A percentile compares a stretch with the other conserved stretches of the same genome.
Conservation (phyloP, 2,113 vertebrate genomes). For the Prinia subflava region DNA sequence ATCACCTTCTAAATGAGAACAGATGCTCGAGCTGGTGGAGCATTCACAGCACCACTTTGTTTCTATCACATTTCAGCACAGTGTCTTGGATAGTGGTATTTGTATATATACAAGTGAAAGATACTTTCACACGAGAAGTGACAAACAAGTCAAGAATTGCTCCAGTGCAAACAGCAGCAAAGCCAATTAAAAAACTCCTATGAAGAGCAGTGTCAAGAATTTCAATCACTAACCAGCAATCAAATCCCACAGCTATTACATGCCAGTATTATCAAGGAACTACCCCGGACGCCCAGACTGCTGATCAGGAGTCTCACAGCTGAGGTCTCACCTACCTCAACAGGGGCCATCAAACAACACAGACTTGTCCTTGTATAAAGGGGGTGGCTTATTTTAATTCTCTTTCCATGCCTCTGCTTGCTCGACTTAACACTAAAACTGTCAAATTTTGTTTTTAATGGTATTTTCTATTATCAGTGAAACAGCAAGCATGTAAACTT, state of each 20-base stretch:
- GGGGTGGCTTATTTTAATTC: background rate
- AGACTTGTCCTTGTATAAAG: background rate
- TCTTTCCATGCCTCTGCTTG: background rate
- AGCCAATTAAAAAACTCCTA: background rate
- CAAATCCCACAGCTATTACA: background rate
- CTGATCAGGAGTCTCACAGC: background rate
- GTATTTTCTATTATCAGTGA: background rate
- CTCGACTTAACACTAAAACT: background rate
- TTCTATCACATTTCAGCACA: slow-evolving; percentile 18
- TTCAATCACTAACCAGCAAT: background rate
- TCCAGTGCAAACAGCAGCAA: background rate
- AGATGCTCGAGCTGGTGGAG: background rate
- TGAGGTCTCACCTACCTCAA: slow-evolving; percentile 7
- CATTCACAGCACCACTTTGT: slow-evolving; percentile 4
- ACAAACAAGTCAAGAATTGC: background rate
- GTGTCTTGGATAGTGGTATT: background rate
- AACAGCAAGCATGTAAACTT: background rate
- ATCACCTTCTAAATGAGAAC: background rate
- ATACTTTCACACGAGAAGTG: background rate
- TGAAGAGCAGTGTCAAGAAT: background rate
- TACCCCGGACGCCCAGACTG: background rate
- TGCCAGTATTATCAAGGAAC: background rate
- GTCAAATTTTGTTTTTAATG: background rate
- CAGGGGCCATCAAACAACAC: background rate
- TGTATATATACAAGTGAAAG: background rate